Base-by-base conservation (phyloP, 2,113 vertebrate species). In the Monopterus albus region DNA sequence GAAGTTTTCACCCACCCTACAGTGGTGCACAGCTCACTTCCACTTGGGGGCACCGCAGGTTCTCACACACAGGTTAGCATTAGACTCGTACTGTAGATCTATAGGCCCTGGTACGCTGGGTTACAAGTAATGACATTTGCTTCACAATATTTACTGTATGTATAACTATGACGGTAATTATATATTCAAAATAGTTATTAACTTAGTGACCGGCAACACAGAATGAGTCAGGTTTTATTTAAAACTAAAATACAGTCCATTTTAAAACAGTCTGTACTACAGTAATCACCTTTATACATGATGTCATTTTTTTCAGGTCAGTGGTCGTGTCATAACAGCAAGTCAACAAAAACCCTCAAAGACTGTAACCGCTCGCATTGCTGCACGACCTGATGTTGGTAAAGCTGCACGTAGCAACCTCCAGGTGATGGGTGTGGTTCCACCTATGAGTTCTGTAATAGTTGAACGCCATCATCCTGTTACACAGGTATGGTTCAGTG, bases 381-480 rank as follows among this genome's bases (percentile, higher is more conserved):
- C 91, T 0, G 96, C 95, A 4, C 92, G 93, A 49, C 68, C 91
- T 42, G 96, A 96, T 65, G 79, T 81, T 15, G 64, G 88, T 60
- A 96, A 93, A 82, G 69, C 79, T 1, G 46, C 78, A 20, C 94
- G 94, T 43, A 85, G 92, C 56, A 93, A 86, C 72, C 85, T 97
- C 58, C 91, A 94, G 10, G 93, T 96, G 70, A 95, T 95, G 94
- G 94, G 95, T 25, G 94, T 98, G 81, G 87, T 91, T 73, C 96
- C 97, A 18, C 95, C 96, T 57, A 94, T 97, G 95, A 96, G 93
- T 86, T 96, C 96, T 2, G 90, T 98, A 20, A 75, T 97, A 29
- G 94, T 99, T 56, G 97, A 99, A 88, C 96, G 96, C 55, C 97
- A 99, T 83, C 96, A 96, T 82, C 96, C 98, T 6, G 87, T 97